Evolutionary conservation across 2,888 invertebrate genomes (phyloP).

Genomic region (Torymus aiolomorphi): DNA sequence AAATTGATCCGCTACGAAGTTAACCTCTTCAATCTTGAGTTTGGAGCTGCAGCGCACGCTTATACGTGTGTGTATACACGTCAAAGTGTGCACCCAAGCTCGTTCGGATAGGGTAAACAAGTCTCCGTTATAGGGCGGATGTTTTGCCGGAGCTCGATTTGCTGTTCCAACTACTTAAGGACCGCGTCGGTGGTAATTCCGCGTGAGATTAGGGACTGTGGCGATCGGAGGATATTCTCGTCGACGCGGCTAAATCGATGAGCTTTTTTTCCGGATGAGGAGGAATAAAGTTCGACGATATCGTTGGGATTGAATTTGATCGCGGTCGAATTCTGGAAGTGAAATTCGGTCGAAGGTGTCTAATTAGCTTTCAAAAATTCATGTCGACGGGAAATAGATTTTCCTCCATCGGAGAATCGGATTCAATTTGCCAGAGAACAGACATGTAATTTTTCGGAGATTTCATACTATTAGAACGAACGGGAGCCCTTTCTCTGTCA

Average conservation of each 20-base stretch:
- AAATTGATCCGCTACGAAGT: slow-evolving; percentile 58
- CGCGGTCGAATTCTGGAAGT: no score
- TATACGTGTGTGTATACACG: not conserved
- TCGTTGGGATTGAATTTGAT: no score
- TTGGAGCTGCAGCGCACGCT: not conserved
- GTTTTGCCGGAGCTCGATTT: slow-evolving; percentile 22
- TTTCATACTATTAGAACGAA: no score
- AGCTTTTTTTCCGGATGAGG: no score
- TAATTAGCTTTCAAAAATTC: no score
- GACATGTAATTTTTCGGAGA: no score
- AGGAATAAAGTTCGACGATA: no score
- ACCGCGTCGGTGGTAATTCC: slow-evolving; percentile 9
- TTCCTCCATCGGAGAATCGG: not conserved
- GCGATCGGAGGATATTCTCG: no score
- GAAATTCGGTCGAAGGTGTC: no score
- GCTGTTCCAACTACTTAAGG: slow-evolving; percentile 14
- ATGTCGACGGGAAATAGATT: not conserved
- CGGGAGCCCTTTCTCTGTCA: no score
- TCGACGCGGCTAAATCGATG: no score
- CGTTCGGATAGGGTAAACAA: not conserved
- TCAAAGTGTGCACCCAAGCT: not conserved
- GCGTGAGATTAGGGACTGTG: not conserved
- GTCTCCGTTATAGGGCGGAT: not conserved
- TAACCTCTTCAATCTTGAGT: slow-evolving; percentile 54
- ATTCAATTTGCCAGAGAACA: no score